Conservation (phyloP, 2,113 vertebrate species). For the Anolis sagrei region DNA sequence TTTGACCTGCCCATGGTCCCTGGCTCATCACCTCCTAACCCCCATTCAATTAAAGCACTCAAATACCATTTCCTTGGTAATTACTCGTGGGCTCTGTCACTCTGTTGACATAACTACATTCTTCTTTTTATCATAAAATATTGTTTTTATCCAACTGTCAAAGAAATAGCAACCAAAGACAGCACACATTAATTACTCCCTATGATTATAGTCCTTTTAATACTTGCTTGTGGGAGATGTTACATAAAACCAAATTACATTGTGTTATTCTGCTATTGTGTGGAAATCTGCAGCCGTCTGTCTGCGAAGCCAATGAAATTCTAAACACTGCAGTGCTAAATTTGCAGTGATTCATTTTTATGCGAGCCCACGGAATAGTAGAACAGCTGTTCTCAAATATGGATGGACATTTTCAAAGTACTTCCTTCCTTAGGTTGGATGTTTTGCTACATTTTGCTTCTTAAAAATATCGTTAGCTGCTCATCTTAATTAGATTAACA, state of each 20-base stretch:
- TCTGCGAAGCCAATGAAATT: neutral
- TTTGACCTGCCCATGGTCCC: neutral
- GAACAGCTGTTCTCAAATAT: constrained; percentile 6
- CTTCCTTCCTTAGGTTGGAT: neutral
- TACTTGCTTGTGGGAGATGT: neutral
- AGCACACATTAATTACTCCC: neutral
- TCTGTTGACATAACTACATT: constrained; percentile 2
- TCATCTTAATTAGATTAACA: neutral
- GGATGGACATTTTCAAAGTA: neutral
- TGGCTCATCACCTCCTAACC: constrained; percentile 3
- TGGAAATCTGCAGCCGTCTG: neutral
- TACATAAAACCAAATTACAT: constrained; percentile 5
- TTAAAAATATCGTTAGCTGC: neutral
- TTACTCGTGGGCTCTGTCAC: neutral
- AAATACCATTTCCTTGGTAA: neutral
- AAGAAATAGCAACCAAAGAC: constrained; percentile 4
- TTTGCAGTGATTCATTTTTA: constrained; percentile 2
- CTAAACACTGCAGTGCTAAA: neutral
- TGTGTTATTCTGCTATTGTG: neutral
- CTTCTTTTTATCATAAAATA: neutral
- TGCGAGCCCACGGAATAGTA: neutral
- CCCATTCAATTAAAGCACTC: neutral
- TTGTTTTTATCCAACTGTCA: constrained; percentile 9
- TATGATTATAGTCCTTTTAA: constrained; percentile 11
- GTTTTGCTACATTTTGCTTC: neutral